Percentiles rank a stretch among this genome's conserved stretches.
Conservation (phyloP, 2,888 invertebrate species). For the Agonum fuliginosum region DNA sequence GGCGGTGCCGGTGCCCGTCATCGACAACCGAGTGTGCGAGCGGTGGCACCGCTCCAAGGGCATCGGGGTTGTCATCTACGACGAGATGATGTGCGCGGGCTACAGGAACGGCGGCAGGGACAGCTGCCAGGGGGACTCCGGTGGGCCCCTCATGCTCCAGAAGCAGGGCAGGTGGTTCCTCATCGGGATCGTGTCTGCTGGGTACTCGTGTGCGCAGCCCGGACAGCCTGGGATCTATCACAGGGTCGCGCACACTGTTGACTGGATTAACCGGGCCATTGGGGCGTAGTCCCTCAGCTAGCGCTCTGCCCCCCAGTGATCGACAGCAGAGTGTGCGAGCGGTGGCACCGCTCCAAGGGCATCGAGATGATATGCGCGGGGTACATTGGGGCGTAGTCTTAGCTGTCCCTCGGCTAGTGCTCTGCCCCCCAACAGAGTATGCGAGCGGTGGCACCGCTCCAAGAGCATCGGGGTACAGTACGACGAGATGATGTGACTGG, state of each 20-base stretch:
- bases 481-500: too few relatives aligned
- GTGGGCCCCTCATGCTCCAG: conserved; percentile 93
- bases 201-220: conserved; percentile 94
- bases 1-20: conserved; percentile 94
- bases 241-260: conserved; percentile 93
- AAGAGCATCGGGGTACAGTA: too few relatives aligned
- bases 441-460: too few relatives aligned
- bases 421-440: too few relatives aligned
- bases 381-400: too few relatives aligned
- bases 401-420: too few relatives aligned
- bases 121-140: conserved; percentile 87
- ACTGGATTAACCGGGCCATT: conserved; percentile 88
- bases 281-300: too few relatives aligned
- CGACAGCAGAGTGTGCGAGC: too few relatives aligned
- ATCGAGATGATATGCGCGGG: too few relatives aligned
- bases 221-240: conserved; percentile 97
- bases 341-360: too few relatives aligned
- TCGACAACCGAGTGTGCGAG: conserved; percentile 87
- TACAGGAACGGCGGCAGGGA: conserved; percentile 92
- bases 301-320: too few relatives aligned
- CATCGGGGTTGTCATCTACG: conserved; percentile 92
- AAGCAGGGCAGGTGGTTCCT: conserved; percentile 91
- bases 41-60: conserved; percentile 83
- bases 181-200: conserved; percentile 90
- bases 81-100: conserved; percentile 96